These are phyloP conservation scores for Tuberolachnus salignus DNA, from an alignment of 2,888 invertebrate genomes.

Conservation along the genomic window DNA sequence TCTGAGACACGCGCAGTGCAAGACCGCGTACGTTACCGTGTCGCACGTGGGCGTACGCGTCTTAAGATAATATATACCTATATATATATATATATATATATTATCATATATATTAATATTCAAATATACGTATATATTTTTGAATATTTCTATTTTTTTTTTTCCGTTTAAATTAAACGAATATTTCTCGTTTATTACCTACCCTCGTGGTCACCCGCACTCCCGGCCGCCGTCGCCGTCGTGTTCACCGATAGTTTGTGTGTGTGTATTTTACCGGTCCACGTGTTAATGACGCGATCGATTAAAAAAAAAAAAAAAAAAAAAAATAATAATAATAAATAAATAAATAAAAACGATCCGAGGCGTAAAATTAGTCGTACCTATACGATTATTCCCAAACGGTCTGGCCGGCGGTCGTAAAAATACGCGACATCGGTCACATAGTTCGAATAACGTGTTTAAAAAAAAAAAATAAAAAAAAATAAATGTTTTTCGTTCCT, in stretches of 20 bases:
- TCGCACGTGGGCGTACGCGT: neutral
- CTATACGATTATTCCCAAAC: no score
- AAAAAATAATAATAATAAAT: neutral
- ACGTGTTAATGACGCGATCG: conserved; percentile 27
- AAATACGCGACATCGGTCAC: neutral
- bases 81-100: no score
- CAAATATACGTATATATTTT: no score
- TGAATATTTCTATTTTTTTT: conserved; percentile 21
- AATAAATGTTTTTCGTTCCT: neutral
- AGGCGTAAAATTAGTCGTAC: conserved; percentile 37
- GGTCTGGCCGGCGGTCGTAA: no score
- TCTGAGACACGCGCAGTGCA: no score
- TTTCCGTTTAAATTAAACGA: conserved; percentile 9
- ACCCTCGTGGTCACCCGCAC: neutral
- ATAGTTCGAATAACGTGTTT: neutral
- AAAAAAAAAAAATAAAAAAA: no score
- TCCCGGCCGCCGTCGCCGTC: neutral
- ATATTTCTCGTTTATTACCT: neutral
- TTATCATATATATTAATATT: no score
- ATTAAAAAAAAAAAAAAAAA: neutral
- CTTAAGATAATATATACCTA: no score
- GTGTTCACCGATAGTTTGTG: no score
- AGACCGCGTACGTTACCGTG: no score
- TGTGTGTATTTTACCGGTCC: no score
- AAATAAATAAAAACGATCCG: neutral